Evolutionary conservation across 2,888 invertebrate genomes (phyloP).

Genomic region (Amphipyra tragopoginis): DNA sequence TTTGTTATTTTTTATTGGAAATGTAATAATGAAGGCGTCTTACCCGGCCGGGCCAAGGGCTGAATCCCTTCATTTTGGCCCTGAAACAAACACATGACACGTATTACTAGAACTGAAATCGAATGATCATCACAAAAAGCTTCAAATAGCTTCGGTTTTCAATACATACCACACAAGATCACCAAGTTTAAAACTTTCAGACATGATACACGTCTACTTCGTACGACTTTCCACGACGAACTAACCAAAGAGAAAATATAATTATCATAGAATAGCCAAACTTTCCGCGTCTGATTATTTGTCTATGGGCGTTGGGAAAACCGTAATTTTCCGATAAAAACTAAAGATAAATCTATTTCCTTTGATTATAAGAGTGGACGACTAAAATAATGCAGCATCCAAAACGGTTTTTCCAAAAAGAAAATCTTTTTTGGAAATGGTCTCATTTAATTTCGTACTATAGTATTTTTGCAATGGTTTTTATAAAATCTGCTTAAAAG

Average conservation of each 20-base stretch:
- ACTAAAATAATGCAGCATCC: too few species aligned
- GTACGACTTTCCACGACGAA: slow-evolving; percentile 82
- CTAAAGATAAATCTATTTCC: not conserved
- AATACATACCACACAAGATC: slow-evolving; percentile 89
- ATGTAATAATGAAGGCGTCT: slow-evolving; percentile 87
- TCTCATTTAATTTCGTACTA: too few species aligned
- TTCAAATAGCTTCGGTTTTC: slow-evolving; percentile 56
- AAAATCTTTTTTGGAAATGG: too few species aligned
- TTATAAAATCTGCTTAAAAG: too few species aligned
- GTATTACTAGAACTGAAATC: slow-evolving; percentile 49
- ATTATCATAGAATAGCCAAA: slow-evolving; percentile 54
- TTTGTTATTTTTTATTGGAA: slow-evolving; percentile 39
- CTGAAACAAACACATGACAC: slow-evolving; percentile 90
- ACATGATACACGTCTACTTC: slow-evolving; percentile 76
- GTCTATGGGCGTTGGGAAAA: slow-evolving; percentile 67
- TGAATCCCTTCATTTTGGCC: slow-evolving; percentile 99
- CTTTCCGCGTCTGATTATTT: slow-evolving; percentile 56
- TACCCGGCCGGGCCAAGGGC: slow-evolving; percentile 99
- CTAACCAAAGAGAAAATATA: slow-evolving; percentile 78
- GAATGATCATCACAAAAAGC: slow-evolving; percentile 77
- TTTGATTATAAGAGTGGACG: not conserved
- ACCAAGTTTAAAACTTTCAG: slow-evolving; percentile 86
- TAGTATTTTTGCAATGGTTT: too few species aligned
- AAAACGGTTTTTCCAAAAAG: too few species aligned
- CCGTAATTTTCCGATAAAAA: slow-evolving; percentile 30